Percentiles rank a stretch among this genome's conserved stretches.
Evolutionary conservation across 1,140 invertebrate species (phyloP).

Genomic region (Lepidurus couesii): DNA sequence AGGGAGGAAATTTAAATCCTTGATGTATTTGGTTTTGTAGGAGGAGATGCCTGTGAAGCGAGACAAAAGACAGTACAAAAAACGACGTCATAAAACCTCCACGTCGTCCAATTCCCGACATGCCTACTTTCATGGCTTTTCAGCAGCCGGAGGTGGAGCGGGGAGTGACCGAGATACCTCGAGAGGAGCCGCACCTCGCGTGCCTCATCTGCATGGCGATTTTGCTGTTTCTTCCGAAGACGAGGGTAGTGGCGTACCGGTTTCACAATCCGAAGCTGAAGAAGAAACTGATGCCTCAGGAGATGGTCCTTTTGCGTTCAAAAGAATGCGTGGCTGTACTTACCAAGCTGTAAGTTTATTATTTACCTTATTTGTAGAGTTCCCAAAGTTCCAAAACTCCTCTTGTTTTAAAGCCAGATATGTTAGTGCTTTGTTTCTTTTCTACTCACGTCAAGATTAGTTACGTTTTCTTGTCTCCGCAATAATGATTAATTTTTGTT

Average conservation of each 20-base stretch:
- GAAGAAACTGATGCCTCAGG: slow-evolving; percentile 65
- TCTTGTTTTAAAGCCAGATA: neutral
- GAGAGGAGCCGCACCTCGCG: slow-evolving; percentile 36
- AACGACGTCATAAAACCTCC: slow-evolving; percentile 32
- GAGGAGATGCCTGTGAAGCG: slow-evolving; percentile 26
- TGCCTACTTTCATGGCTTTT: slow-evolving; percentile 37
- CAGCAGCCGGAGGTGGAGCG: slow-evolving; percentile 36
- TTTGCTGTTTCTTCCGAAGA: slow-evolving; percentile 48
- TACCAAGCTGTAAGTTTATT: slow-evolving; percentile 70
- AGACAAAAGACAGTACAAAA: slow-evolving; percentile 29
- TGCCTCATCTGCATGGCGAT: slow-evolving; percentile 26
- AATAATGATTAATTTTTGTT: too few species aligned
- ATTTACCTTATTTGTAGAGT: neutral
- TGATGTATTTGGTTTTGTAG: neutral
- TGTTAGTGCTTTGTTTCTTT: neutral
- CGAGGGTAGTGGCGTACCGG: slow-evolving; percentile 42
- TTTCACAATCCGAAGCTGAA: slow-evolving; percentile 54
- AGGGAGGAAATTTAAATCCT: neutral
- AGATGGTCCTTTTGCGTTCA: slow-evolving; percentile 78
- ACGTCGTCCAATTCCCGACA: slow-evolving; percentile 37
- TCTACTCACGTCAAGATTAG: too few species aligned
- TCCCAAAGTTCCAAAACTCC: neutral
- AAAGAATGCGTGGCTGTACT: slow-evolving; percentile 74
- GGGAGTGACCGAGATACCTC: slow-evolving; percentile 31
- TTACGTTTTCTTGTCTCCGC: too few species aligned